Conservation (phyloP, 2,888 invertebrate genomes). For the Chalcis sispes region DNA sequence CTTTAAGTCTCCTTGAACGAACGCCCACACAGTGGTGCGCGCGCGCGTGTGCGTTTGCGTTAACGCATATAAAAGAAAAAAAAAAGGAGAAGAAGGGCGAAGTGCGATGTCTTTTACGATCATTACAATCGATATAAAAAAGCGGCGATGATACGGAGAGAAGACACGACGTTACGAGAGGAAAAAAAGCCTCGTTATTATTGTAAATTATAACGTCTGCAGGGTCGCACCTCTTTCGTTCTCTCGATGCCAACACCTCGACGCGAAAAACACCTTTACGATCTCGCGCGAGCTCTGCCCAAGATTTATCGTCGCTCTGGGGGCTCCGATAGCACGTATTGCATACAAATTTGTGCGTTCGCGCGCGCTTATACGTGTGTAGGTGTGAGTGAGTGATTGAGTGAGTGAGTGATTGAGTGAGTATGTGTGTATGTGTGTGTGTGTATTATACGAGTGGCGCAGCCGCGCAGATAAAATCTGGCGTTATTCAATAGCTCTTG, state of each 20-base stretch:
- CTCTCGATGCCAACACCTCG: not conserved
- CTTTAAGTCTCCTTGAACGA: constrained; percentile 11
- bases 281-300: not conserved
- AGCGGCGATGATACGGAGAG: not conserved
- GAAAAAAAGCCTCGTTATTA: constrained; percentile 43
- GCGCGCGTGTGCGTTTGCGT: too few relatives aligned
- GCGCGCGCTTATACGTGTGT: too few relatives aligned
- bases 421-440: too few relatives aligned
- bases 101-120: constrained; percentile 48
- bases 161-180: too few relatives aligned
- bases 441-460: too few relatives aligned
- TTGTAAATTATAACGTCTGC: constrained; percentile 53
- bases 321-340: too few relatives aligned
- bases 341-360: too few relatives aligned
- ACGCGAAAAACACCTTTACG: constrained; percentile 46
- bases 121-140: constrained; percentile 50
- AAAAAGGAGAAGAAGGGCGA: too few relatives aligned
- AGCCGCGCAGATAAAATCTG: constrained; percentile 44
- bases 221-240: too few relatives aligned
- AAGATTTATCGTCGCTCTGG: constrained; percentile 1
- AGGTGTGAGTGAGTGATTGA: too few relatives aligned
- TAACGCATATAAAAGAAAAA: too few relatives aligned
- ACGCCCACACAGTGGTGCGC: not conserved
- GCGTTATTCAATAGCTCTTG: constrained; percentile 54
- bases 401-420: too few relatives aligned